Evolutionary conservation across 1,140 invertebrate species (phyloP), one percentile per base, ranked within the genome.

Genomic region (Trichoplusia ni): DNA sequence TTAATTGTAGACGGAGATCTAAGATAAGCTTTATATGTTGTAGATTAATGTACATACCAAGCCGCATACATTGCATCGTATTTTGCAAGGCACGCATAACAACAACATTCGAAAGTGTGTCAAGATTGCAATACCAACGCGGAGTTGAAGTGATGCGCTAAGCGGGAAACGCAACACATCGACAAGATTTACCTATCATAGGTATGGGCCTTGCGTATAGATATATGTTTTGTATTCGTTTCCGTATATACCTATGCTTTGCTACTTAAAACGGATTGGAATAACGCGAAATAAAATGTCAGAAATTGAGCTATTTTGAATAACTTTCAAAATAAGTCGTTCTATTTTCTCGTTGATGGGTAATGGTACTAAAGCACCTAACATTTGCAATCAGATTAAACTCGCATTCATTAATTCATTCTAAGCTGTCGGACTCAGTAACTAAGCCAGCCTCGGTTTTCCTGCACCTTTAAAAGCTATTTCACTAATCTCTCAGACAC

Each of bases 81-180:
- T 88, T 85, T 86, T 86, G 84, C 83, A 90, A 90, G 77, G 72
- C 75, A 83, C 80, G 83, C 84, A 86, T 88, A 86, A 86, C 82
- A 84, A 83, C 86, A 79, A 75, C 75, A 78, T 86, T 89, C 73
- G 87, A 90, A 90, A 90, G 86, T 89, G 81, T 90, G 87, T 89
- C 87, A 89, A 89, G 84, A 90, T 79, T 90, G 86, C 83, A 86
- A 83, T 86, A 82, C 76, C 72, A 74, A 66, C 67, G 60, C 74
- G 69, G 64, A 74, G 65, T 62, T 75, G 72, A 70, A 62, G 67
- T 71, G 73, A 75, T 81, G 75, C 68, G 79, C 74, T 33, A 29
- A 51, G 19, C 76, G 71, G 76, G 75, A 81, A 84, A 81, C 77
- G 75, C 69, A 82, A 79, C 73, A 69, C 77, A 77, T 86, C 73